A percentile compares a stretch with the other conserved stretches of the same genome.
These are phyloP conservation scores for Pseudanteris insignis DNA, from an alignment of 2,888 invertebrate genomes.

Conservation along the genomic window DNA sequence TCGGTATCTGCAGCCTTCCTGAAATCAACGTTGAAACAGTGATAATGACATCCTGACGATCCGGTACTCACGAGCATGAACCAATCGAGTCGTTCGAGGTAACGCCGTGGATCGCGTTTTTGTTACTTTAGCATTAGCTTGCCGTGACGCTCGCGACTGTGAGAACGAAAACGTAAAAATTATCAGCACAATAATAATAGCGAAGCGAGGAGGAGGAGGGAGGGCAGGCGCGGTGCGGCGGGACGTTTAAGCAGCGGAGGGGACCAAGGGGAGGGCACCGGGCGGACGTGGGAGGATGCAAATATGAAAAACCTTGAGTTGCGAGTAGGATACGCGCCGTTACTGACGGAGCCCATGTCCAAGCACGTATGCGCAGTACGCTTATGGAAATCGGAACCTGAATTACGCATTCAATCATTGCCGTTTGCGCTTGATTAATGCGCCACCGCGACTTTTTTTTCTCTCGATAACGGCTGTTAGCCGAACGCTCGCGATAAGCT, in stretches of 20 bases:
- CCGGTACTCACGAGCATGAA: conserved; percentile 15
- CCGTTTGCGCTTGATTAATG: conserved; percentile 45
- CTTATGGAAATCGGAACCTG: conserved; percentile 44
- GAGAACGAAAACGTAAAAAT: conserved; percentile 41
- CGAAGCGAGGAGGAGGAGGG: conserved; percentile 17
- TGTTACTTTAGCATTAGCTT: conserved; percentile 18
- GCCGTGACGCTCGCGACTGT: conserved; percentile 22
- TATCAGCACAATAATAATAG: conserved; percentile 31
- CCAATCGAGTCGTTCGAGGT: conserved; percentile 22
- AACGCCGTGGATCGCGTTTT: conserved; percentile 18
- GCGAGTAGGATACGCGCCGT: conserved; percentile 37
- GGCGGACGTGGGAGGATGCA: conserved; percentile 49
- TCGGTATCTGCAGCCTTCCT: too few species aligned
- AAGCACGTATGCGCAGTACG: conserved; percentile 37
- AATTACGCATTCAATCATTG: conserved; percentile 43
- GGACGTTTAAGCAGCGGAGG: conserved; percentile 19
- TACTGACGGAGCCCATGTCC: conserved; percentile 20
- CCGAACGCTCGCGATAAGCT: too few species aligned
- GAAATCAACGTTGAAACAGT: too few species aligned
- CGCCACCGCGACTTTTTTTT: conserved; percentile 33
- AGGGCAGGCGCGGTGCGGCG: conserved; percentile 13
- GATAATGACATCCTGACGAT: too few species aligned
- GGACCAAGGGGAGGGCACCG: conserved; percentile 9
- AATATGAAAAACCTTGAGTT: conserved; percentile 56
- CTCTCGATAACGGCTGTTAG: conserved; percentile 20